phyloP scores from a whole-genome alignment of 2,113 vertebrate species.

The Corvus cornix region DNA sequence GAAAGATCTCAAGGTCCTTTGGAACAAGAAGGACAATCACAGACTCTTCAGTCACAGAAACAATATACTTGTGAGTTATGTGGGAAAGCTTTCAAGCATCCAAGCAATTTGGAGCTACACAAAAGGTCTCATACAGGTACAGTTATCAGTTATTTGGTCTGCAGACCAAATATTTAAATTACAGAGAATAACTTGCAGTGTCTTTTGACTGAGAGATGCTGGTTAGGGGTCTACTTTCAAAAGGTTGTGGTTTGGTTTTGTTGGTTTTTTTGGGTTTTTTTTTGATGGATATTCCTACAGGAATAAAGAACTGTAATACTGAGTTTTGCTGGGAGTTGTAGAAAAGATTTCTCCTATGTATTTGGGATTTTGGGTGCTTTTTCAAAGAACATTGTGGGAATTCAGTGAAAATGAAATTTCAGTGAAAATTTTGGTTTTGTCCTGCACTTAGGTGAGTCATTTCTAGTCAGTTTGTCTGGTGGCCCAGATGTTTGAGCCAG shows the following conservation, averaged over 20 bases:
- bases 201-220: neutral
- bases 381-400: neutral
- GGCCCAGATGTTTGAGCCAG: neutral
- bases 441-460: neutral
- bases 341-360: neutral
- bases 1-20: constrained; percentile 30
- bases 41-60: constrained; percentile 67
- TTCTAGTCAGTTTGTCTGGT: neutral
- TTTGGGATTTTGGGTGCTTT: neutral
- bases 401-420: neutral
- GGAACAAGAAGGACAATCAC: constrained; percentile 55
- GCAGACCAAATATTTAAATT: neutral
- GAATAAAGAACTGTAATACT: neutral
- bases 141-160: constrained; percentile 29
- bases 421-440: neutral
- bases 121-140: constrained; percentile 95
- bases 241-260: neutral
- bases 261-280: neutral
- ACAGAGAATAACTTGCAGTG: neutral
- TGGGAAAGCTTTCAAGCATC: constrained; percentile 95
- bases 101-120: constrained; percentile 96
- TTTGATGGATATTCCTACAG: neutral
- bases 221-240: neutral
- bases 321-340: neutral
- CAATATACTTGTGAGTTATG: constrained; percentile 90